Percentiles rank a stretch among this genome's conserved stretches.
These are phyloP conservation scores for Philaenus spumarius DNA, from an alignment of 1,140 invertebrate genomes.

Conservation along the genomic window DNA sequence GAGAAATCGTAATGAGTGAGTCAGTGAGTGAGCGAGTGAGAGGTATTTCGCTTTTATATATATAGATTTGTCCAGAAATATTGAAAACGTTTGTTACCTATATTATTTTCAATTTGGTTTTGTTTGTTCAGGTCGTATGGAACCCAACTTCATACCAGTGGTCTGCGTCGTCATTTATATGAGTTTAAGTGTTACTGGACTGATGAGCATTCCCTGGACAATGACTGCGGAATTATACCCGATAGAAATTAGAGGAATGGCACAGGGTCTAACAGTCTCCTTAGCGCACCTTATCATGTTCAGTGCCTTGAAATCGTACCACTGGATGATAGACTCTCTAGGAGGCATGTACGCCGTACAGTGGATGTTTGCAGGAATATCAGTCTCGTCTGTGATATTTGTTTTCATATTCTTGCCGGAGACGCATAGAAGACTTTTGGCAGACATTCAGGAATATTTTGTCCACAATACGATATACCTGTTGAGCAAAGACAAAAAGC, in stretches of 20 bases:
- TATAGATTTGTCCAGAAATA: no score
- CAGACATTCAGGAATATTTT: conserved; percentile 59
- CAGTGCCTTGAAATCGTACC: conserved; percentile 43
- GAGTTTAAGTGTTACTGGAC: conserved; percentile 49
- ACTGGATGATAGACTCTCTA: conserved; percentile 40
- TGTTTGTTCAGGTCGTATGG: conserved; percentile 2
- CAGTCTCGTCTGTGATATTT: conserved; percentile 48
- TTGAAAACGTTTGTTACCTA: no score
- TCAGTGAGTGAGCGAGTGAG: no score
- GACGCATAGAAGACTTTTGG: conserved; percentile 59
- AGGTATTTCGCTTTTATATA: no score
- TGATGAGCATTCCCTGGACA: conserved; percentile 52
- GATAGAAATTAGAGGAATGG: conserved; percentile 48
- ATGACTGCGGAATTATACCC: conserved; percentile 55
- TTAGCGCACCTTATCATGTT: conserved; percentile 51
- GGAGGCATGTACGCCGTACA: conserved; percentile 50
- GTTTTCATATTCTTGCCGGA: conserved; percentile 59
- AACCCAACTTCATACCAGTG: conserved; percentile 36
- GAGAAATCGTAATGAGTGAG: no score
- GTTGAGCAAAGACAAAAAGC: conserved; percentile 3
- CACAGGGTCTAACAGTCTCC: conserved; percentile 44
- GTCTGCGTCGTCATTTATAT: conserved; percentile 47
- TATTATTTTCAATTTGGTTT: no score
- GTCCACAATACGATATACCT: conserved; percentile 36
- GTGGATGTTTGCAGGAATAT: conserved; percentile 61